Percentiles rank a stretch among this genome's conserved stretches.
Evolutionary conservation across 1,140 invertebrate species (phyloP).

Genomic region (Ceratosolen solmsi): DNA sequence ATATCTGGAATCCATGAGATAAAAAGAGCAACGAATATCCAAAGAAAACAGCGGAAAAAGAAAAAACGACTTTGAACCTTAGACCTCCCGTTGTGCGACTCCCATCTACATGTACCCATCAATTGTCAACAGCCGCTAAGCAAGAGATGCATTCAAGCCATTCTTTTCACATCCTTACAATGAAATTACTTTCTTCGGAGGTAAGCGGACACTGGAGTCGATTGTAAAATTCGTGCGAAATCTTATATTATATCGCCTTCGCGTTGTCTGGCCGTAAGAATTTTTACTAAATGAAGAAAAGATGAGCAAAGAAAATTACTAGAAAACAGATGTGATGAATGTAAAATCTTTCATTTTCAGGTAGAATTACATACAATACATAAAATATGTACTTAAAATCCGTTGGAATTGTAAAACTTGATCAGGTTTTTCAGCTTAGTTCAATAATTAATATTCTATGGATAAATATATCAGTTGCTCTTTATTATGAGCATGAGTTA

Average conservation of each 20-base stretch:
- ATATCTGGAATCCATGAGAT: not conserved
- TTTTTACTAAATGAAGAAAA: not conserved
- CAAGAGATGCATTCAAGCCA: not conserved
- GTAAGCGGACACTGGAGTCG: not conserved
- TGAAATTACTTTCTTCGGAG: not conserved
- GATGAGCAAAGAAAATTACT: not conserved
- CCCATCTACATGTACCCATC: not conserved
- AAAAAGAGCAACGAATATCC: not conserved
- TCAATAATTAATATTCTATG: too few species aligned
- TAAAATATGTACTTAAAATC: too few species aligned
- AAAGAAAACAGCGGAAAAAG: not conserved
- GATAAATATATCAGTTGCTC: too few species aligned
- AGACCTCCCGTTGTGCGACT: slow-evolving; percentile 23
- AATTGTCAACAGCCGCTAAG: not conserved
- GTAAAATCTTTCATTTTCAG: too few species aligned
- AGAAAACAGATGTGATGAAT: too few species aligned
- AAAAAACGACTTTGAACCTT: not conserved
- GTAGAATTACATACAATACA: too few species aligned
- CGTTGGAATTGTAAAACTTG: too few species aligned
- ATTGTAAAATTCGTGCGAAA: not conserved
- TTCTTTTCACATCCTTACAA: not conserved
- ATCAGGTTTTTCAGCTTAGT: too few species aligned
- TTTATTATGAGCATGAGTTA: too few species aligned
- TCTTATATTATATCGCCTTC: not conserved
- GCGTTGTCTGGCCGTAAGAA: not conserved